Evolutionary conservation across 2,113 vertebrate genomes (phyloP), one percentile per base, ranked within the genome.

Genomic region (Mastomys coucha): DNA sequence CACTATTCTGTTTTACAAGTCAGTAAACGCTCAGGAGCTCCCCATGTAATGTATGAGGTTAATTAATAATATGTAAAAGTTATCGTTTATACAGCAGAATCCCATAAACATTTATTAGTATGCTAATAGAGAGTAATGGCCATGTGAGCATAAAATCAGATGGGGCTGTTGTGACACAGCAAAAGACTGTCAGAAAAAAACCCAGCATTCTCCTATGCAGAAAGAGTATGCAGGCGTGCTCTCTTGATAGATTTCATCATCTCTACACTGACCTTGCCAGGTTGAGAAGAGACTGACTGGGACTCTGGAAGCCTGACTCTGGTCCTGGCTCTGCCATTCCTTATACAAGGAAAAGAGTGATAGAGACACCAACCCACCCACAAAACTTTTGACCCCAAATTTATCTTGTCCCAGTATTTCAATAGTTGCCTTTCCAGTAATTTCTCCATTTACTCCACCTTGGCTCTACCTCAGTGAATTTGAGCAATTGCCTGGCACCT

Each of bases 11-110:
- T 89, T 96, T 97, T 96, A 97, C 91, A 97, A 97, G 91, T 96
- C 96, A 95, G 93, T 97, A 85, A 88, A 88, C 89, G 91, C 88
- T 96, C 94, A 91, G 89, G 53, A 96, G 91, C 94, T 97, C 87
- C 86, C 90, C 86, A 91, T 93, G 56, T 95, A 85, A 70, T 88
- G 85, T 93, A 82, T 22, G 81, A 97, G 96, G 96, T 97, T 98
- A 98, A 98, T 97, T 98, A 98, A 98, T 97, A 97, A 97, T 96
- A 98, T 97, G 95, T 96, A 98, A 98, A 98, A 97, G 96, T 97
- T 98, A 97, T 98, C 93, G 95, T 98, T 98, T 97, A 97, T 96
- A 97, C 92, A 94, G 91, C 81, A 94, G 94, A 97, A 97, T 98
- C 96, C 97, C 97, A 97, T 98, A 97, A 98, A 98, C 97, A 98